Evolutionary conservation across 1,140 invertebrate species (phyloP), one percentile per base, ranked within the genome.

Genomic region (Agrilus planipennis): DNA sequence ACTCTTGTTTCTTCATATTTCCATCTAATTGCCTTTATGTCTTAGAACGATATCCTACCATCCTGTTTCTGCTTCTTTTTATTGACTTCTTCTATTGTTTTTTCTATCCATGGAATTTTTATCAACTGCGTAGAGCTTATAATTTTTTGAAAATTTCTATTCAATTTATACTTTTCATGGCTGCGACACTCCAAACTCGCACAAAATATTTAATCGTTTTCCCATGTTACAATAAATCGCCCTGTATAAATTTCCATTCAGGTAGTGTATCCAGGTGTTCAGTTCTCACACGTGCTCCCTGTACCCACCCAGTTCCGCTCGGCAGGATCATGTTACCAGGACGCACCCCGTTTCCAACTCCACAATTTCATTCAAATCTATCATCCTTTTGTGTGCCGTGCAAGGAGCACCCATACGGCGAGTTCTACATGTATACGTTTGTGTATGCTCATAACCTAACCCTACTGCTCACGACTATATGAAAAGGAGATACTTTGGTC

Each of bases 291-390:
- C 53, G 53, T 55, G 53, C 53, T 55, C 39, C 36, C 22, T 43
- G 35, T 45, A 52, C 50, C 51, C 49, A 52, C 54, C 54, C 54
- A 55, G 52, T 55, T 55, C 54, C 53, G 53, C 42, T 49, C 46
- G n/a, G n/a, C 44, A 35, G 42, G 52, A 50, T 55, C 48, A 46
- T 42, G 42, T 54, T 55, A 50, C 53, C 22, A 30, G 30, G 47
- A 50, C 47, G 34, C 41, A 46, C 29, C 31, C 31, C 30, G 41
- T 37, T 32, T 25, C 31, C 42, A 41, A 30, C 20, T 20, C 32
- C 31, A 34, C 42, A 40, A 42, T 38, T 35, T 32, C 35, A 37
- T 42, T 34, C 15, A 39, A 32, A 45, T 50, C 21, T 25, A 22
- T 22, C 36, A n/a, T 6, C 23, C n/a, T 7, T 7, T n/a, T n/a